Percentiles rank a stretch among this genome's conserved stretches.
Conservation (phyloP, 2,113 vertebrate species). For the Carollia perspicillata region DNA sequence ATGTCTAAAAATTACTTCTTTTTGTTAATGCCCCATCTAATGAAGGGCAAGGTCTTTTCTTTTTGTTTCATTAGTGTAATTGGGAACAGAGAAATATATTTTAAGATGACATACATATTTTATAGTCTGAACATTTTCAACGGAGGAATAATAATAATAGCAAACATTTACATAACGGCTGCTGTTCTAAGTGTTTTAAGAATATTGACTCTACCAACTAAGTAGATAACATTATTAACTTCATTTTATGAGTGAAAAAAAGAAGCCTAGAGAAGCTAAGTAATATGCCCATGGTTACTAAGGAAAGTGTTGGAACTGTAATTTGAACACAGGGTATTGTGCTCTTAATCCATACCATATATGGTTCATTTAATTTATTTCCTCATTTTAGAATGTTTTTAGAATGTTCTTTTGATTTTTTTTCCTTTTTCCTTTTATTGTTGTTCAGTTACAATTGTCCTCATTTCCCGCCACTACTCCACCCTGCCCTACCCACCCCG, state of each 20-base stretch:
- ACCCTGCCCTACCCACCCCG: no score
- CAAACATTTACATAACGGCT: not conserved
- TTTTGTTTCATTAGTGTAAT: not conserved
- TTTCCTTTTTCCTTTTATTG: no score
- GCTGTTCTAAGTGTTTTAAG: not conserved
- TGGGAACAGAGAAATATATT: not conserved
- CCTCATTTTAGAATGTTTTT: not conserved
- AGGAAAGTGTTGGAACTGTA: not conserved
- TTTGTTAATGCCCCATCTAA: not conserved
- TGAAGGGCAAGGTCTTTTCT: not conserved
- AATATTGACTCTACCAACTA: not conserved
- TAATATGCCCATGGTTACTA: not conserved
- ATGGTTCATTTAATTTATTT: not conserved
- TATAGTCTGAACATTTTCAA: not conserved
- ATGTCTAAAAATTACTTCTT: not conserved
- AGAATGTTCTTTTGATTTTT: not conserved
- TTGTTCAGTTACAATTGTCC: no score
- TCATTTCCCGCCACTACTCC: no score
- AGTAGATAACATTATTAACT: not conserved
- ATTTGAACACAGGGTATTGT: not conserved
- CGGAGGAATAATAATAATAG: not conserved
- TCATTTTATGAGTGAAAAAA: not conserved
- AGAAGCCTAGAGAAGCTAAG: not conserved
- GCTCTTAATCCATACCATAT: not conserved
- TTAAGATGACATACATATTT: not conserved